Evolutionary conservation across 35 echinoderm and acorn worm genomes (phyloP), one percentile per base, ranked within the genome.

Genomic region (Acanthaster planci): DNA sequence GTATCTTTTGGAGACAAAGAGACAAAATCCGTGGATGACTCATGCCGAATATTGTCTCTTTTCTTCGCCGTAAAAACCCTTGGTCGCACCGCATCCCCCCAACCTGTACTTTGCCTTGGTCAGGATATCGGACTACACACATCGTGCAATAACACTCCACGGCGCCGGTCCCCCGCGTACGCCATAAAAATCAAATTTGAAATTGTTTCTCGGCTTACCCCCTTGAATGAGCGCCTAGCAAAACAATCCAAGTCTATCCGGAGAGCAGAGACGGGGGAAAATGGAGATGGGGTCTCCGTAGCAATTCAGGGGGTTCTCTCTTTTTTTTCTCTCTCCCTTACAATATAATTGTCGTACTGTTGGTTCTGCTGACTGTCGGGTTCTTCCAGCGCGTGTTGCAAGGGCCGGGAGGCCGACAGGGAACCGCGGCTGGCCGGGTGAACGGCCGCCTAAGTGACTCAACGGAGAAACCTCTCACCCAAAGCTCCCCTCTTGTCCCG

Each of bases 171-270:
- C 64, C 64, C 42, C 12, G 42, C 64, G 64, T 72, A 14, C 64
- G 64, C 64, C 15, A 72, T 72, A 26, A 72, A 72, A 72, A 72
- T 34, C 64, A 72, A 72, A 72, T 72, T 72, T 72, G 64, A 72
- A 72, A 72, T 72, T 72, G 64, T 72, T 72, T 72, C 64, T 72
- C 64, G 26, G 64, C 64, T 72, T 72, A 72, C 64, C 64, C 64
- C 64, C 26, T 30, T 72, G 26, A 72, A 72, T 26, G 64, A 72
- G 64, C 64, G 64, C 64, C 64, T 72, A 72, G 64, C 18, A 72
- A 72, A 72, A 72, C 64, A 72, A 72, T 72, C 23, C 64, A 14
- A 26, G 34, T 26, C 64, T 72, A 72, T 36, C 64, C 64, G 30
- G 64, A 72, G 64, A 31, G 64, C 26, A 72, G 23, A 59, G 64